Base-by-base conservation (phyloP, 2,113 vertebrate genomes). In the Pangasianodon hypophthalmus region DNA sequence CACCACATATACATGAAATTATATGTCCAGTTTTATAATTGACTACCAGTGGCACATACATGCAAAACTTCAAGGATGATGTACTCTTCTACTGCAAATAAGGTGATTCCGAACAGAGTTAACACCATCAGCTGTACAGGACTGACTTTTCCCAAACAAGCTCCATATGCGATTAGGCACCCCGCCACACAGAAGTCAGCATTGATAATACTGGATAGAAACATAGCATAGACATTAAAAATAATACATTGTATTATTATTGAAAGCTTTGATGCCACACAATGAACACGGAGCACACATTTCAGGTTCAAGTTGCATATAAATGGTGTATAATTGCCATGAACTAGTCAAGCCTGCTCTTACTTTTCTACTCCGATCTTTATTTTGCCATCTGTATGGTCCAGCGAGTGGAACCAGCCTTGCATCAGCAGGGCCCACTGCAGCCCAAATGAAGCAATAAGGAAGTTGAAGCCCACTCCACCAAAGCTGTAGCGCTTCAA, bases 341-440 rank as follows among this genome's bases (percentile, higher is more conserved):
- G 21, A 60, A 41, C 26, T 52, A 54, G 29, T 82, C 50, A 54
- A 9, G 16, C 86, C 86, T 62, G 6, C 29, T 69, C 87, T 44
- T 94, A 99, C 98, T 87, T 98, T 91, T 98, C 97, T 3, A 99
- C 81, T 88, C 97, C 96, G 2, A 99, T 93, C 60, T 90, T 56
- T 91, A 99, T 99, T 92, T 96, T 95, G 48, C 97, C 97, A 0
- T 93, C 91, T 0, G 0, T 0, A 0, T 0, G 92, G 86, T 97
- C 89, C 3, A 97, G 96, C 13, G 92, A 90, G 85, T 98, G 96
- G 88, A 99, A 96, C 98, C 98, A 99, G 92, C 98, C 98, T 92
- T 99, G 98, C 97, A 99, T 97, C 88, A 99, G 95, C n/a, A 99
- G 93, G 69, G 98, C 98, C 98, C 98, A 99, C 94, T 99, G 98